Evolutionary conservation across 2,888 invertebrate genomes (phyloP).

Genomic region (Phlogophora meticulosa): DNA sequence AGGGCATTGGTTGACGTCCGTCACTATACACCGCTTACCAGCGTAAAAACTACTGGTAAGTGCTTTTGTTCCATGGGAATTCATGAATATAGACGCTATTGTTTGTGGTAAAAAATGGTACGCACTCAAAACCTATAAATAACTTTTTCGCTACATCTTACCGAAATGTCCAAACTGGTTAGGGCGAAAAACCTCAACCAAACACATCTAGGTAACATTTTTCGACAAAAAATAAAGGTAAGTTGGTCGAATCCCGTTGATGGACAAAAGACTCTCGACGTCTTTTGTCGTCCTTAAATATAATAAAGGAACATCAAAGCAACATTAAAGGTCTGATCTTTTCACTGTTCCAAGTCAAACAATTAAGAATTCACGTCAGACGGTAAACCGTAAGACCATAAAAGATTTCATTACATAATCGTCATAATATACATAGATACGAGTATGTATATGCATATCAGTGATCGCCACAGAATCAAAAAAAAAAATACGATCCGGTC

Average conservation of each 20-base stretch:
- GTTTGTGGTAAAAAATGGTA: conserved; percentile 38
- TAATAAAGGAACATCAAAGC: conserved; percentile 59
- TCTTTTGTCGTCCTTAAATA: conserved; percentile 45
- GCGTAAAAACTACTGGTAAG: conserved; percentile 52
- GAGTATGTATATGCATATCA: too few species aligned
- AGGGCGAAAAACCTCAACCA: conserved; percentile 20
- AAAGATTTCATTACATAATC: conserved; percentile 12
- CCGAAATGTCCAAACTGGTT: conserved; percentile 33
- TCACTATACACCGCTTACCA: conserved; percentile 58
- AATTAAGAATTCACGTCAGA: conserved; percentile 34
- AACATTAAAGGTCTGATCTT: conserved; percentile 29
- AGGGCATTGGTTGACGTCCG: conserved; percentile 55
- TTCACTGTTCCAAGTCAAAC: conserved; percentile 38
- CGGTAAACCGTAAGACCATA: conserved; percentile 2
- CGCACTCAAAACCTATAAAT: conserved; percentile 34
- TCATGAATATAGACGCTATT: conserved; percentile 53
- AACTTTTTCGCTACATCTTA: conserved; percentile 45
- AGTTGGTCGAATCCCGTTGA: conserved; percentile 23
- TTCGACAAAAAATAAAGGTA: conserved; percentile 7
- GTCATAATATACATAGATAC: conserved; percentile 12
- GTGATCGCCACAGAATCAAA: not conserved
- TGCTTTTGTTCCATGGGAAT: conserved; percentile 53
- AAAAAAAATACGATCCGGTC: too few species aligned
- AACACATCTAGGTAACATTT: conserved; percentile 9
- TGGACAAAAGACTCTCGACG: conserved; percentile 26